phyloP scores from a whole-genome alignment of 2,888 invertebrate genomes.

The Polylopha cassiicola region DNA sequence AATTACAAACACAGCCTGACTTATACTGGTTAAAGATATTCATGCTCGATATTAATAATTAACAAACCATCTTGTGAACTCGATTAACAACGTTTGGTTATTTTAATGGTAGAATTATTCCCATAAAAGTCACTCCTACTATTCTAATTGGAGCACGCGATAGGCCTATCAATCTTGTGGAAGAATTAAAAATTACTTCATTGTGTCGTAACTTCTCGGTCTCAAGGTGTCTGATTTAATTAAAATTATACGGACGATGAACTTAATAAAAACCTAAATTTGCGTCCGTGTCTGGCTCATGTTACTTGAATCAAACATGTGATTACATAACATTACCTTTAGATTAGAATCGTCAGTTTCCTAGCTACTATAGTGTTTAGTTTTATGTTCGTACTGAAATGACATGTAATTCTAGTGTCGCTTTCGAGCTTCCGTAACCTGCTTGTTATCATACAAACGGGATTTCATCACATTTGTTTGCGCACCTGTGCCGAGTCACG shows the following conservation, averaged over 20 bases:
- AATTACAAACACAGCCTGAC: too few species aligned
- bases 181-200: constrained; percentile 37
- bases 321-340: too few species aligned
- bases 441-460: background rate
- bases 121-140: constrained; percentile 41
- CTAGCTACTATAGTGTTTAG: too few species aligned
- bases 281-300: constrained; percentile 7
- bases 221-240: constrained; percentile 30
- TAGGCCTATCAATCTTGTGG: constrained; percentile 51
- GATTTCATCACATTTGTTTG: constrained; percentile 21
- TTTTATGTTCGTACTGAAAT: too few species aligned
- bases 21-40: too few species aligned
- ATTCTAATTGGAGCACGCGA: constrained; percentile 60
- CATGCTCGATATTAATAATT: constrained; percentile 43
- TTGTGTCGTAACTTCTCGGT: constrained; percentile 32
- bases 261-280: constrained; percentile 25
- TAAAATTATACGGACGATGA: constrained; percentile 34
- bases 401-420: constrained; percentile 2
- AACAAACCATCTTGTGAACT: constrained; percentile 49
- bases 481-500: constrained; percentile 25
- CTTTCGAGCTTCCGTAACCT: background rate
- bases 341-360: too few species aligned
- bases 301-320: background rate
- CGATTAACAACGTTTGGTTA: constrained; percentile 22
- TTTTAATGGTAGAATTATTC: constrained; percentile 45